phyloP scores from a whole-genome alignment of 2,113 vertebrate genomes.

The Laterallus jamaicensis region DNA sequence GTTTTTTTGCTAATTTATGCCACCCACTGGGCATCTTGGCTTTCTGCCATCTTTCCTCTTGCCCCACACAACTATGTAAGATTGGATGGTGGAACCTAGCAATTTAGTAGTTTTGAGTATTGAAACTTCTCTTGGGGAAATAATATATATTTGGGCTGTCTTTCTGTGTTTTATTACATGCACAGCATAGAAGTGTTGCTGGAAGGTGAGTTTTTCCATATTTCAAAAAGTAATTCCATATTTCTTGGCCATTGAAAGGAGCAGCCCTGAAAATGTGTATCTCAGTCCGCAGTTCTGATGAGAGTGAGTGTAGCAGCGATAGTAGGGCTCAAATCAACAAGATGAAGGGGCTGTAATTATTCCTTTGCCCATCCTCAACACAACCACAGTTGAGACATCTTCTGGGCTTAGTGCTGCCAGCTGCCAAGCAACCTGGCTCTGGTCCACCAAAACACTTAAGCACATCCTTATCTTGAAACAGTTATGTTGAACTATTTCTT shows the following conservation, averaged over 20 bases:
- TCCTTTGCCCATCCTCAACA: background rate
- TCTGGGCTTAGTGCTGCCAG: background rate
- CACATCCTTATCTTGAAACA: background rate
- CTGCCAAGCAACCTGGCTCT: background rate
- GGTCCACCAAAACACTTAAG: background rate
- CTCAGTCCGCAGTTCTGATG: background rate
- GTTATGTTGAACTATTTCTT: background rate
- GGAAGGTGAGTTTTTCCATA: background rate
- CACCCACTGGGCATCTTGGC: background rate
- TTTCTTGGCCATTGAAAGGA: background rate
- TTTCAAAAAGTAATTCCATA: background rate
- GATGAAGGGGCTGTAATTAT: background rate
- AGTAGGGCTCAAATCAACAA: background rate
- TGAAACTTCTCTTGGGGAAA: background rate
- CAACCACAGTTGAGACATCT: background rate
- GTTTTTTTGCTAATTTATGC: slow-evolving; percentile 16
- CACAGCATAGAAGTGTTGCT: background rate
- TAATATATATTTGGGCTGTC: background rate
- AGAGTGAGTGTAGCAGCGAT: background rate
- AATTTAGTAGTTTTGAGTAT: background rate
- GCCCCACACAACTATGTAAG: background rate
- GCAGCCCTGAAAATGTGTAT: fast-evolving
- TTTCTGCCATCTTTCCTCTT: slow-evolving; percentile 12
- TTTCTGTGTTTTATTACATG: background rate
- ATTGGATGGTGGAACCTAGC: background rate